phyloP scores from a whole-genome alignment of 1,140 invertebrate genomes.

The Pseudoatta argentina region DNA sequence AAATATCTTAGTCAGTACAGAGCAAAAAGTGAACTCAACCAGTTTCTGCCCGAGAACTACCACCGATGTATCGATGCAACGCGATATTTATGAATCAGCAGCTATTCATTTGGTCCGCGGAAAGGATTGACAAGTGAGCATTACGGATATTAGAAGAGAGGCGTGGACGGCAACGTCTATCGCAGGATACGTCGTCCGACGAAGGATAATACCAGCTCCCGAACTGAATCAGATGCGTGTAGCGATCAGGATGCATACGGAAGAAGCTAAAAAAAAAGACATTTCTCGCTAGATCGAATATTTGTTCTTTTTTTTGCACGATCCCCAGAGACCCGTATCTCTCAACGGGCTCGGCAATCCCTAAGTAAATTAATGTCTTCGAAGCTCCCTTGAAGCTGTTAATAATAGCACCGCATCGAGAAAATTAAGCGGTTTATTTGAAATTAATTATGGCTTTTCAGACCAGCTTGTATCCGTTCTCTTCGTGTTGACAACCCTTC shows the following conservation, averaged over 20 bases:
- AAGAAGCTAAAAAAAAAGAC: conserved; percentile 36
- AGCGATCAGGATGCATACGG: conserved; percentile 23
- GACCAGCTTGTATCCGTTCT: background rate
- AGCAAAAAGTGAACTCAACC: conserved; percentile 8
- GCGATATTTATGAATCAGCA: conserved; percentile 54
- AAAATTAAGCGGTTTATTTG: conserved; percentile 41
- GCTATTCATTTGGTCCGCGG: conserved; percentile 49
- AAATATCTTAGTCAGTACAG: conserved; percentile 11
- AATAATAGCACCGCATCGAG: conserved; percentile 44
- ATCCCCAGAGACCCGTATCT: background rate
- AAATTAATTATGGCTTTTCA: conserved; percentile 39
- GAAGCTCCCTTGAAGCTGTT: conserved; percentile 9
- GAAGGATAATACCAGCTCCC: conserved; percentile 60
- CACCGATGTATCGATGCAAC: conserved; percentile 19
- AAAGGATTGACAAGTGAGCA: conserved; percentile 59
- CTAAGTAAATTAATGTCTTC: conserved; percentile 61
- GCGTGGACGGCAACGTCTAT: conserved; percentile 42
- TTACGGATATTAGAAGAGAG: conserved; percentile 49
- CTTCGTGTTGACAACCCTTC: conserved; percentile 32
- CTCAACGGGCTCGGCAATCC: background rate
- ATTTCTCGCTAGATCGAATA: conserved; percentile 11
- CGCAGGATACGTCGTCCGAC: conserved; percentile 40
- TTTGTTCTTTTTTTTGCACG: background rate
- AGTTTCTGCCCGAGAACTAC: conserved; percentile 22
- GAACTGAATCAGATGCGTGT: conserved; percentile 27